Evolutionary conservation across 1,140 invertebrate species (phyloP).

Genomic region (Drosophila ohnishii): DNA sequence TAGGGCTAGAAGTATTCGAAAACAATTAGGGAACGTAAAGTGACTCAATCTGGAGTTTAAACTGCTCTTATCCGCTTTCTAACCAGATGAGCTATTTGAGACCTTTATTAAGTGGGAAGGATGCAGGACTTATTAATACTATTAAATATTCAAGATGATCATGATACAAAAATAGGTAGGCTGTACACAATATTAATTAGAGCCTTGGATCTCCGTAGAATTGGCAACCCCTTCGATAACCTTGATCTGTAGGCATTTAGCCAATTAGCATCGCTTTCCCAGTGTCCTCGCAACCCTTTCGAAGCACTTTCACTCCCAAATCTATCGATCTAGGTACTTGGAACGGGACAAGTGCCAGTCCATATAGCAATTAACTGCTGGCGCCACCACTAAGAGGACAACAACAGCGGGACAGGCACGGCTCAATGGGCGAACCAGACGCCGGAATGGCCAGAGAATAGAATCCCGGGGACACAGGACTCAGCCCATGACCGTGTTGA

Average conservation of each 20-base stretch:
- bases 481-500: conserved; percentile 34
- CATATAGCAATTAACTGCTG: conserved; percentile 71
- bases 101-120: too few species aligned
- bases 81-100: not conserved
- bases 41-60: not conserved
- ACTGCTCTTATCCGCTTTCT: conserved; percentile 1
- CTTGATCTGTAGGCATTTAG: not conserved
- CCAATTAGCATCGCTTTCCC: not conserved
- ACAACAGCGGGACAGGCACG: conserved; percentile 27
- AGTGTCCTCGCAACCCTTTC: conserved; percentile 26
- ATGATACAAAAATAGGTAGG: too few species aligned
- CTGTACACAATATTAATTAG: not conserved
- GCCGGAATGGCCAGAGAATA: conserved; percentile 27
- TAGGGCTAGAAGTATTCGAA: conserved; percentile 8
- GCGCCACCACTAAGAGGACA: conserved; percentile 62
- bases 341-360: conserved; percentile 45
- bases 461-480: conserved; percentile 15
- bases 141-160: too few species aligned
- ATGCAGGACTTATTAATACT: too few species aligned
- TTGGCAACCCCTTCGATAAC: not conserved
- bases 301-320: conserved; percentile 56
- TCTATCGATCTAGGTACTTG: conserved; percentile 12
- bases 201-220: not conserved
- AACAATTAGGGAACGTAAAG: conserved; percentile 21
- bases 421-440: conserved; percentile 51